Conservation (phyloP, 2,888 invertebrate genomes). For the Diaperis boleti region DNA sequence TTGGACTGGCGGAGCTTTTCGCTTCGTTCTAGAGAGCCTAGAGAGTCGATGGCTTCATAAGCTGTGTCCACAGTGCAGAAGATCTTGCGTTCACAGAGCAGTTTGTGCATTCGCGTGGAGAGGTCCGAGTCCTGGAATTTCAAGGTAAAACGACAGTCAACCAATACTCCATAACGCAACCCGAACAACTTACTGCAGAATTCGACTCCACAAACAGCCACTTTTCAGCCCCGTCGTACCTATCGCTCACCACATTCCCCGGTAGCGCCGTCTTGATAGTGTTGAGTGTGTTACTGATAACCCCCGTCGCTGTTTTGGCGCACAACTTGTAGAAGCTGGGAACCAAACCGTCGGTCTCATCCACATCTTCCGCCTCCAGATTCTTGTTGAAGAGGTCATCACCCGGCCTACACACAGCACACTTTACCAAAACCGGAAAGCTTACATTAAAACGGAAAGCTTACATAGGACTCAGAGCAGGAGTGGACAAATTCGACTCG, state of each 20-base stretch:
- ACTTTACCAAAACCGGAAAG: background rate
- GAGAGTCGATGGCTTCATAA: conserved; percentile 73
- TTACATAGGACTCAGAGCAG: conserved; percentile 65
- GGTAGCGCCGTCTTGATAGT: conserved; percentile 79
- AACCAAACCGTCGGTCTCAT: conserved; percentile 63
- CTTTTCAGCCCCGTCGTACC: conserved; percentile 61
- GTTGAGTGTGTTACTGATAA: conserved; percentile 77
- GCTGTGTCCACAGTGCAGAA: conserved; percentile 73
- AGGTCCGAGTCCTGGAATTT: conserved; percentile 64
- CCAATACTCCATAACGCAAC: background rate
- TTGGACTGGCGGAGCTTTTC: conserved; percentile 43
- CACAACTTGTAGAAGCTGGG: conserved; percentile 72
- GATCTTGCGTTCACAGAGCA: conserved; percentile 70
- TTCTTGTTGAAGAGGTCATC: conserved; percentile 53
- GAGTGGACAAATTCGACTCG: conserved; percentile 62
- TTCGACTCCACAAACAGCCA: conserved; percentile 67
- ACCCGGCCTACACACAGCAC: conserved; percentile 47
- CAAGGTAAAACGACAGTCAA: conserved; percentile 20
- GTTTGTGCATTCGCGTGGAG: conserved; percentile 67
- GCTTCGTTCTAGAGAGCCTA: conserved; percentile 62
- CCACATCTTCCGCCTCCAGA: conserved; percentile 49
- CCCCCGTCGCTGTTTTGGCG: conserved; percentile 82
- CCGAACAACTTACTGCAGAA: conserved; percentile 58
- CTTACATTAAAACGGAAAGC: conserved; percentile 29
- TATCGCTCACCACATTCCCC: conserved; percentile 67